Base-by-base conservation (phyloP, 2,113 vertebrate species). In the Myrmophylax atrothorax region DNA sequence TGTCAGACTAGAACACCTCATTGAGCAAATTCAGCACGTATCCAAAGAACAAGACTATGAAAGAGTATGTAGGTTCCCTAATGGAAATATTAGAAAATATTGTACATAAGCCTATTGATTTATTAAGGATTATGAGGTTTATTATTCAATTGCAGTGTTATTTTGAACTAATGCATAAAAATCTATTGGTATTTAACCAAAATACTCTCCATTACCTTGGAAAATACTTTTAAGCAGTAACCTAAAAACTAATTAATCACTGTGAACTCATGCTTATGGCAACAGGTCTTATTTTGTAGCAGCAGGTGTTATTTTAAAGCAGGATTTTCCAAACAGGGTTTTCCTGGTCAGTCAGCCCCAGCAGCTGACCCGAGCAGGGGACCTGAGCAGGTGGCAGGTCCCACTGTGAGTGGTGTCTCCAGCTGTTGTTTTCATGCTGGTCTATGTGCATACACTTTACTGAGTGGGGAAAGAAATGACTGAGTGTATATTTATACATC, bases 1-100 rank as follows among this genome's bases (percentile, higher is more conserved):
- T 55, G 59, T 97, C 76, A 98, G 96, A 93, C 96, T 99, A 59
- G 97, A 94, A 40, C 98, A 99, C 84, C 97, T 99, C 37, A 97
- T 96, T 31, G 98, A 98, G 91, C 98, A 99, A 97, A 98, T 98
- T 84, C 83, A 96, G 55, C 98, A 98, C 29, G 98, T 99, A 90
- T 91, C 96, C 87, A 99, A 94, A 92, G 98, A 99, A 81, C 99
- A 99, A 94, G 97, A 98, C 87, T 99, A 99, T 95, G 99, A 99
- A 89, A 98, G 99, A 97, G 99, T 99, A 98, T 47, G 96, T 96
- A 47, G 74, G 63, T 47, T 73, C 19, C 7, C 6, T 56, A 78
- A 50, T 7, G 25, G 20, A 84, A 75, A 62, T 53, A 6, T 38
- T 38, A 70, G 63, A 82, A 40, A 80, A 44, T 40, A 42, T 7